These are phyloP conservation scores for Melanotaenia pygmaea DNA, from an alignment of 2,797 vertebrate genomes.

Conservation along the genomic window DNA sequence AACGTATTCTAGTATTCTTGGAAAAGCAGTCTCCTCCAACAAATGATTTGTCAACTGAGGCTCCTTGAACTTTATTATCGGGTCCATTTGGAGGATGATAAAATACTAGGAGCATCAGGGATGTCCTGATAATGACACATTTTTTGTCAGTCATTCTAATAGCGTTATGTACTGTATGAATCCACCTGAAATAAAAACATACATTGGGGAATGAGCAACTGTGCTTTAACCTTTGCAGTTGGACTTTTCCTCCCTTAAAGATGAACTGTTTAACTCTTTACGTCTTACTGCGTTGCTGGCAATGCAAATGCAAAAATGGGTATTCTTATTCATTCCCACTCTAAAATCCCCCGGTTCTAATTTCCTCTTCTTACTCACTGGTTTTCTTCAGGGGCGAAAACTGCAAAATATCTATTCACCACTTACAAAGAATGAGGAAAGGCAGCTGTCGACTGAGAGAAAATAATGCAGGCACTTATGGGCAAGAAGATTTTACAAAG, in stretches of 20 bases:
- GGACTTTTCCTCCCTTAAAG: background rate
- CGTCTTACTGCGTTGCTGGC: too few relatives aligned
- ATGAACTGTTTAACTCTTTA: too few relatives aligned
- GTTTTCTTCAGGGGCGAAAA: background rate
- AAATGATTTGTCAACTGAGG: constrained; percentile 34
- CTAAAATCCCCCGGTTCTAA: too few relatives aligned
- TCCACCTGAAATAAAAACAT: too few relatives aligned
- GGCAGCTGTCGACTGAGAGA: constrained; percentile 7
- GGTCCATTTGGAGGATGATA: constrained; percentile 31
- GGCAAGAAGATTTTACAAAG: background rate
- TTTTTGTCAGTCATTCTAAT: background rate
- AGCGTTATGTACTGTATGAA: background rate
- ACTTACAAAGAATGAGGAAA: background rate
- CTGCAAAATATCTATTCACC: too few relatives aligned
- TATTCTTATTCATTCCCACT: too few relatives aligned
- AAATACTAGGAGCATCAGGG: background rate
- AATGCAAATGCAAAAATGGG: too few relatives aligned
- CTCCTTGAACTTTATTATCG: constrained; percentile 43
- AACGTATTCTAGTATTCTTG: constrained; percentile 51
- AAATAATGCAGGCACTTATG: constrained; percentile 10
- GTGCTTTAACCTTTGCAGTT: constrained; percentile 11
- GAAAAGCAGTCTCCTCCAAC: constrained; percentile 57
- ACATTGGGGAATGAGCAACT: background rate
- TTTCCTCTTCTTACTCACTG: background rate
- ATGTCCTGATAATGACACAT: background rate